phyloP scores from a whole-genome alignment of 2,113 vertebrate genomes.

The Riparia riparia region DNA sequence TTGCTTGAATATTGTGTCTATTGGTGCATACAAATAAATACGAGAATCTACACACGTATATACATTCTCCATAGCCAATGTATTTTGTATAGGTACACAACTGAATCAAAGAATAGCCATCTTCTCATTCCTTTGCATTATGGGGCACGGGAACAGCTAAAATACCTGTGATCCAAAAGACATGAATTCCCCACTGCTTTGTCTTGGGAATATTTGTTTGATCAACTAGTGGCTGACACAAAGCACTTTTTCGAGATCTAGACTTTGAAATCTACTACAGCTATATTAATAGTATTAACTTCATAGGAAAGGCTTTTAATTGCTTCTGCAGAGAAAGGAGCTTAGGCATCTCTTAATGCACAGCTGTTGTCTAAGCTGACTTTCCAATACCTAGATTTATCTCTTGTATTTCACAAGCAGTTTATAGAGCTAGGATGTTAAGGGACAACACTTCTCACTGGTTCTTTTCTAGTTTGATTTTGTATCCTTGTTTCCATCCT shows the following conservation, averaged over 20 bases:
- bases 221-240: not conserved
- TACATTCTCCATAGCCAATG: rapidly evolving
- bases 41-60: rapidly evolving
- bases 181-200: rapidly evolving
- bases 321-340: not conserved
- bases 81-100: not conserved
- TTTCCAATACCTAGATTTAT: not conserved
- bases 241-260: not conserved
- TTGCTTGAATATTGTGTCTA: not conserved
- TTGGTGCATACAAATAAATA: not conserved
- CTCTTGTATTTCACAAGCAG: not conserved
- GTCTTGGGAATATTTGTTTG: not conserved
- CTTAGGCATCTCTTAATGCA: not conserved
- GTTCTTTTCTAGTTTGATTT: not conserved
- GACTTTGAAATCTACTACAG: not conserved
- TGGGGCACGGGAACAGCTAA: rapidly evolving
- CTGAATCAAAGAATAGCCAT: not conserved
- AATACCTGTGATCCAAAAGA: not conserved
- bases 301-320: not conserved
- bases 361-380: not conserved
- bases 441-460: not conserved
- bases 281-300: not conserved
- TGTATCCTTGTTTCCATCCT: not conserved
- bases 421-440: not conserved
- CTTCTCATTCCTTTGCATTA: not conserved